Percentiles rank a stretch among this genome's conserved stretches.
phyloP scores from a whole-genome alignment of 2,888 invertebrate species.

The Microplitis manilae region DNA sequence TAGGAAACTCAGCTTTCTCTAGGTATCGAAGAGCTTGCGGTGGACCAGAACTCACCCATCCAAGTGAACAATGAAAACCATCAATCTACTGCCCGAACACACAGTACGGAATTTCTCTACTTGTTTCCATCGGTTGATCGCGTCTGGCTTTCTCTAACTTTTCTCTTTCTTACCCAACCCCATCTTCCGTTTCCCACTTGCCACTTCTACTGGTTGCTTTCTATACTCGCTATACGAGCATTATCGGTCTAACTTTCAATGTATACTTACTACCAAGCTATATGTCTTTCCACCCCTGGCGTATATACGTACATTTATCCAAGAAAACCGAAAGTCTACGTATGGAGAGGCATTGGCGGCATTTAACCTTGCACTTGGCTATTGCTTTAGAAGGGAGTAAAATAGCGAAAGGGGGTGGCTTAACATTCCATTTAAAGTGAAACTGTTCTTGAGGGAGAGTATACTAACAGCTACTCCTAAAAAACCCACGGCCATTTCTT shows the following conservation, averaged over 20 bases:
- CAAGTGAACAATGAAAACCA: conserved; percentile 63
- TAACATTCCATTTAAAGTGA: conserved; percentile 31
- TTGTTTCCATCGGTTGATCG: conserved; percentile 33
- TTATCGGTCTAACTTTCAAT: background rate
- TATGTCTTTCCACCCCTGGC: conserved; percentile 9
- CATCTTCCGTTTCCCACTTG: background rate
- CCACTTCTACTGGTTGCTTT: conserved; percentile 11
- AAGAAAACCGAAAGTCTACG: background rate
- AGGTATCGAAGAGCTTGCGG: conserved; percentile 39
- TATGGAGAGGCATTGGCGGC: conserved; percentile 30
- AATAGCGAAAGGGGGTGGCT: conserved; percentile 19
- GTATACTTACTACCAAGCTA: background rate
- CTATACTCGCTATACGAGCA: background rate
- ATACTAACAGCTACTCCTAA: conserved; percentile 6
- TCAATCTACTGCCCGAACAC: conserved; percentile 57
- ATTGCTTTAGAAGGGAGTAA: conserved; percentile 27
- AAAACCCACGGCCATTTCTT: conserved; percentile 36
- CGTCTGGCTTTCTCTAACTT: conserved; percentile 5
- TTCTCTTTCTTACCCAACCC: background rate
- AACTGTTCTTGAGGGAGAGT: conserved; percentile 32
- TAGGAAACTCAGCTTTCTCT: conserved; percentile 23
- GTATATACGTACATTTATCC: background rate
- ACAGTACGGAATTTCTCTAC: conserved; percentile 51
- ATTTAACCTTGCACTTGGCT: conserved; percentile 42
- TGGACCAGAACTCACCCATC: conserved; percentile 56